A percentile compares a stretch with the other conserved stretches of the same genome.
phyloP scores from a whole-genome alignment of 2,888 invertebrate genomes.

The Bimastos eiseni region DNA sequence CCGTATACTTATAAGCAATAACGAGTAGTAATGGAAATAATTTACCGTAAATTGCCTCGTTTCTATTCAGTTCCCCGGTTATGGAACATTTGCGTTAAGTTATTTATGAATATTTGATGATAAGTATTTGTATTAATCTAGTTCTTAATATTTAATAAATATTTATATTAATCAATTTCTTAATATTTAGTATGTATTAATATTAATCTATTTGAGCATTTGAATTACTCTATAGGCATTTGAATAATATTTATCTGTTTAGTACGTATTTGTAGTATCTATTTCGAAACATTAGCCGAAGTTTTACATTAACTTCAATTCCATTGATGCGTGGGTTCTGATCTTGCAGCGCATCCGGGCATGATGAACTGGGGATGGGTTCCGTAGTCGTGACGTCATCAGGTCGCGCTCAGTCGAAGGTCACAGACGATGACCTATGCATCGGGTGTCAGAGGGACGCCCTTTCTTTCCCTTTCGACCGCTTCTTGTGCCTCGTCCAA shows the following conservation, averaged over 20 bases:
- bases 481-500: not conserved
- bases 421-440: conserved; percentile 13
- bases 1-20: too few relatives aligned
- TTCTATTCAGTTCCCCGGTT: too few relatives aligned
- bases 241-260: too few relatives aligned
- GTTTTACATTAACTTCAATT: not conserved
- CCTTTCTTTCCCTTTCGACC: conserved; percentile 8
- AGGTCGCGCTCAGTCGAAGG: not conserved
- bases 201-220: not conserved
- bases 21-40: too few relatives aligned
- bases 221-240: not conserved
- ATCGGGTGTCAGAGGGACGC: not conserved
- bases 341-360: not conserved
- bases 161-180: not conserved
- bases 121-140: not conserved
- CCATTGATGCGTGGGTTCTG: not conserved
- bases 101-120: too few relatives aligned
- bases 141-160: not conserved
- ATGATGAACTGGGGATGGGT: not conserved
- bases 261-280: too few relatives aligned
- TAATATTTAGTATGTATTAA: not conserved
- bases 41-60: too few relatives aligned
- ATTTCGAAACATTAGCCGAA: too few relatives aligned
- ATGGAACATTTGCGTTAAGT: too few relatives aligned
- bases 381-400: conserved; percentile 25